Evolutionary conservation across 2,888 invertebrate genomes (phyloP).

Genomic region (Drosophila putrida): DNA sequence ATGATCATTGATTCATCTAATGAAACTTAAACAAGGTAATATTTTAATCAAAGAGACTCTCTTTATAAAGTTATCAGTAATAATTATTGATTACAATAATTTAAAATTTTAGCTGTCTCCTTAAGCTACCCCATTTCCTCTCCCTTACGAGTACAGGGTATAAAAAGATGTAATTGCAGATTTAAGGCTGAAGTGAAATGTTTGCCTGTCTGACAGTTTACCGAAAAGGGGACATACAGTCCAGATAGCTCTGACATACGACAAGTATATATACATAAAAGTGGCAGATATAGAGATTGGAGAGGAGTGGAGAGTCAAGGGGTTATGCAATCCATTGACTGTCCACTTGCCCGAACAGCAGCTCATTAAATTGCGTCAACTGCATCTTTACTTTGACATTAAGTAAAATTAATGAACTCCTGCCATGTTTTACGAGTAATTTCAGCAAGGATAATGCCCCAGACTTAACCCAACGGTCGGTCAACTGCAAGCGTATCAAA

Average conservation of each 20-base stretch:
- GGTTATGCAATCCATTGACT: constrained; percentile 10
- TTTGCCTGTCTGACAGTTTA: constrained; percentile 52
- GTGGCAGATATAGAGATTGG: no score
- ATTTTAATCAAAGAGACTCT: background rate
- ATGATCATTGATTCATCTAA: background rate
- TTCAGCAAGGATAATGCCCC: background rate
- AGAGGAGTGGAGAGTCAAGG: constrained; percentile 13
- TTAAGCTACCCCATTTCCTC: background rate
- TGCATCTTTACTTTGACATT: constrained; percentile 23
- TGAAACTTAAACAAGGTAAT: background rate
- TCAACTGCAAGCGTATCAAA: background rate
- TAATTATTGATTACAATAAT: background rate
- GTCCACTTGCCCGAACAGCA: constrained; percentile 24
- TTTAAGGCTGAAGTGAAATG: constrained; percentile 50
- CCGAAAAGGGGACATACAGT: constrained; percentile 10
- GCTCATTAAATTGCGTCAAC: constrained; percentile 49
- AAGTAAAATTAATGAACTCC: constrained; percentile 37
- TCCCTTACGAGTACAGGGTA: constrained; percentile 4
- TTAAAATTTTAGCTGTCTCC: no score
- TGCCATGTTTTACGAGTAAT: constrained; percentile 7
- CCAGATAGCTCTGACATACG: constrained; percentile 5
- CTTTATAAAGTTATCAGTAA: background rate
- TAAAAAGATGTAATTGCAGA: constrained; percentile 59
- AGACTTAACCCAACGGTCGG: background rate
- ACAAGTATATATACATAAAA: background rate